Percentiles rank a stretch among this genome's conserved stretches.
Evolutionary conservation across 2,797 vertebrate species (phyloP).

Genomic region (Myiotriccus ornatus): DNA sequence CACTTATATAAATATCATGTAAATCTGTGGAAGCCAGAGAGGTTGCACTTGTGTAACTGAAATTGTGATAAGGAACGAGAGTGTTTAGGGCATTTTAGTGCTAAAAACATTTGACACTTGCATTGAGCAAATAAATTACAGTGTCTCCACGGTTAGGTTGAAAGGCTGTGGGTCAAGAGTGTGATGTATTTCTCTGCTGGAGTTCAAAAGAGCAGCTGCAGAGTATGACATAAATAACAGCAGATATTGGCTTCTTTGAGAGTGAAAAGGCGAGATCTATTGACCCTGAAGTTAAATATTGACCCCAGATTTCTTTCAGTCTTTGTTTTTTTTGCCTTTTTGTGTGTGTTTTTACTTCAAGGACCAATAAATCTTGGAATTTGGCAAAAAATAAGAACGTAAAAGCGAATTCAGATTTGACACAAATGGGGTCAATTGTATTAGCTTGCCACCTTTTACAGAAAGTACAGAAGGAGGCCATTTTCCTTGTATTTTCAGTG

Average conservation of each 20-base stretch:
- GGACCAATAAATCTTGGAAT: not conserved
- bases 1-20: not conserved
- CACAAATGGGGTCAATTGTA: not conserved
- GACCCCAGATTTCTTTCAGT: constrained; percentile 27
- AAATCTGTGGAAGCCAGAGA: not conserved
- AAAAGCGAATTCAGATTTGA: not conserved
- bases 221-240: constrained; percentile 37
- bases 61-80: not conserved
- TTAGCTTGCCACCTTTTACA: not conserved
- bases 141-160: not conserved
- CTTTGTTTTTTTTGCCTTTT: not conserved
- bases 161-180: constrained; percentile 19
- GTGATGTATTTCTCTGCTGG: constrained; percentile 24
- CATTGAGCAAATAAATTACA: constrained; percentile 29
- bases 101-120: constrained; percentile 10
- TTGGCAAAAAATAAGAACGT: not conserved
- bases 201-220: constrained; percentile 59
- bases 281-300: constrained; percentile 36
- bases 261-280: constrained; percentile 14
- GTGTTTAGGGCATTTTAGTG: constrained; percentile 1
- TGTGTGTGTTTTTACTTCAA: not conserved
- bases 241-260: not conserved
- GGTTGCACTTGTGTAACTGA: not conserved
- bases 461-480: not conserved
- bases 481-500: not conserved